Evolutionary conservation across 2,888 invertebrate genomes (phyloP).

Genomic region (Drosophila barbarae): DNA sequence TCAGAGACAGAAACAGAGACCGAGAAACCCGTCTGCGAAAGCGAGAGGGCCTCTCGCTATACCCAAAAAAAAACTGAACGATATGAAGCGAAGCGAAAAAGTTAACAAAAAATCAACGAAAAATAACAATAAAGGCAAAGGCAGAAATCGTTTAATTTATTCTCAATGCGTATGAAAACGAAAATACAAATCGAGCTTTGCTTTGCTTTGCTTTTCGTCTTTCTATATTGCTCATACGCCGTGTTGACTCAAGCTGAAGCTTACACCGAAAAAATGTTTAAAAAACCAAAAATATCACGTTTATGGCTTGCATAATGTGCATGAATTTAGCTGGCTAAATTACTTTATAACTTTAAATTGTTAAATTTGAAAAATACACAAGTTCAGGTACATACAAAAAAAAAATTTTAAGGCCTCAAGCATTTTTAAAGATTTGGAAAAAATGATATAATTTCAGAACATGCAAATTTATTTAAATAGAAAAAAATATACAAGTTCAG

Average conservation of each 20-base stretch:
- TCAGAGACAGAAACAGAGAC: constrained; percentile 9
- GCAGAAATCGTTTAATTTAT: constrained; percentile 62
- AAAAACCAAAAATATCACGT: constrained; percentile 2
- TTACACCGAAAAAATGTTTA: constrained; percentile 10
- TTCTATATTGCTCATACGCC: constrained; percentile 51
- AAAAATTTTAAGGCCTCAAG: neutral
- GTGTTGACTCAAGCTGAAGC: constrained; percentile 39
- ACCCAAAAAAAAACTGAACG: neutral
- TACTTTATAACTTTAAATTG: neutral
- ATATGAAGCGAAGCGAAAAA: constrained; percentile 37
- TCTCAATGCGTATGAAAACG: constrained; percentile 63
- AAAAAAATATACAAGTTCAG: neutral
- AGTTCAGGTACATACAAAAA: too few species aligned
- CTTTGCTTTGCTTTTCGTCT: constrained; percentile 21
- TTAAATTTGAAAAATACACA: neutral
- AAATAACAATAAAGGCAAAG: constrained; percentile 21
- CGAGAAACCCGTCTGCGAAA: constrained; percentile 40
- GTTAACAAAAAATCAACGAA: constrained; percentile 27
- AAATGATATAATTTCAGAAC: too few species aligned
- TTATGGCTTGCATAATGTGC: neutral
- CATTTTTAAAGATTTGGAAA: too few species aligned
- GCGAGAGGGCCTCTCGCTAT: constrained; percentile 16
- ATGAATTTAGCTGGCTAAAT: neutral
- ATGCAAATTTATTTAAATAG: too few species aligned
- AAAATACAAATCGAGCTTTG: constrained; percentile 42